A percentile compares a stretch with the other conserved stretches of the same genome.
These are phyloP conservation scores for Galago senegalensis DNA, from an alignment of 2,797 vertebrate genomes.

Conservation along the genomic window DNA sequence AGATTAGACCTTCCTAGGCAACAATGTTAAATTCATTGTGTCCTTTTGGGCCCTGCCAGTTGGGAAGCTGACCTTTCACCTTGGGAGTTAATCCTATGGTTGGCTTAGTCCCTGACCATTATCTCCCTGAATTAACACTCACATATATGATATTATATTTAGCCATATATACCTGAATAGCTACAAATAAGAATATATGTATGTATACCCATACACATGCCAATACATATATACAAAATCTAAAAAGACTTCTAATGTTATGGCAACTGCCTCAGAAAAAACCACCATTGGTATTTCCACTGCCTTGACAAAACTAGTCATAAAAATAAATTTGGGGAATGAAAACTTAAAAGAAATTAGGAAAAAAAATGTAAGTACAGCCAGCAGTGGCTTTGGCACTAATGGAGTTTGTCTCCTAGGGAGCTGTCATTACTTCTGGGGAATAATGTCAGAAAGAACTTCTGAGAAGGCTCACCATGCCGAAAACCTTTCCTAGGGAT, in stretches of 20 bases:
- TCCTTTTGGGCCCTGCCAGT: neutral
- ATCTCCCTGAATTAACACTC: slow-evolving; percentile 14
- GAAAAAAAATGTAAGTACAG: slow-evolving; percentile 35
- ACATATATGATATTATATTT: neutral
- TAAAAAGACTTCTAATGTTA: slow-evolving; percentile 30
- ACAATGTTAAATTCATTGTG: neutral
- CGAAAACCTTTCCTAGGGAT: neutral
- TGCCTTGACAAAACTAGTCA: slow-evolving; percentile 49
- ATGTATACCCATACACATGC: neutral
- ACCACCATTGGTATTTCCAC: neutral
- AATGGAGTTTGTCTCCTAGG: neutral
- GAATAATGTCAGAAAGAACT: slow-evolving; percentile 2
- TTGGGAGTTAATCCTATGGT: neutral
- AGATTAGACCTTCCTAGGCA: neutral
- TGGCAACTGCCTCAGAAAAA: slow-evolving; percentile 50
- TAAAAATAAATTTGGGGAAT: slow-evolving; percentile 40
- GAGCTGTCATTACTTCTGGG: neutral
- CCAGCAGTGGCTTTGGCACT: neutral
- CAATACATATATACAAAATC: neutral
- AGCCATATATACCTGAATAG: neutral
- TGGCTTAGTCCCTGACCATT: neutral
- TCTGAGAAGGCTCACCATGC: neutral
- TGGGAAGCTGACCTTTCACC: neutral
- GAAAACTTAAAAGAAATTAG: neutral
- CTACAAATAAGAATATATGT: neutral